These are phyloP conservation scores for Phytoseiulus persimilis DNA, from an alignment of 2,888 invertebrate species.

Conservation along the genomic window DNA sequence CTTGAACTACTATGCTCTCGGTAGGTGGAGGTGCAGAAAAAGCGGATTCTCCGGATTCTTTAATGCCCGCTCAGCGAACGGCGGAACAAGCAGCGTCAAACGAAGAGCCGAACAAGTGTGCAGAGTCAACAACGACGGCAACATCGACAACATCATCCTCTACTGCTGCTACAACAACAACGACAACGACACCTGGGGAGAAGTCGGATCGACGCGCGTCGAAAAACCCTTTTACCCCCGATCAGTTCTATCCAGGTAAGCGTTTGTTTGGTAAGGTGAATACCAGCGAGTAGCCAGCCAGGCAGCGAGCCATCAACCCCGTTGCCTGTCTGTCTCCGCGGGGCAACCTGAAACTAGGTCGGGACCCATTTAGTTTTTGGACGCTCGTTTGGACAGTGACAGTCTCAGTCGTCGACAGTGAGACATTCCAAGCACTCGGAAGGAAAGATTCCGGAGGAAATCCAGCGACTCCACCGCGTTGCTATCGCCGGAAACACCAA, in stretches of 20 bases:
- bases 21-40: slow-evolving; percentile 10
- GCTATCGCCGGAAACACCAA: neutral
- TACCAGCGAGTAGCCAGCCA: neutral
- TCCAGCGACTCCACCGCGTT: neutral
- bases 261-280: neutral
- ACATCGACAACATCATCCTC: neutral
- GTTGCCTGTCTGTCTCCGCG: neutral
- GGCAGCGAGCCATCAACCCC: neutral
- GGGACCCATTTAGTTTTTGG: neutral
- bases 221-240: neutral
- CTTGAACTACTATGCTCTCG: slow-evolving; percentile 26
- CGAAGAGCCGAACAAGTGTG: slow-evolving; percentile 15
- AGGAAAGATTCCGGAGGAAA: neutral
- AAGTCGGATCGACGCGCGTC: neutral
- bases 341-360: slow-evolving; percentile 5
- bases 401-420: neutral
- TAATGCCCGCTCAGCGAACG: slow-evolving; percentile 17
- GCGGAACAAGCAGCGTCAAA: neutral
- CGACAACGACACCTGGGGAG: neutral
- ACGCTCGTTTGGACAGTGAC: neutral
- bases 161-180: slow-evolving; percentile 11
- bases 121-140: neutral
- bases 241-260: neutral
- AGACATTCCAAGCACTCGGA: neutral
- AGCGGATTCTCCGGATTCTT: slow-evolving; percentile 32